Evolutionary conservation across 2,113 vertebrate genomes (phyloP), one percentile per base, ranked within the genome.

Genomic region (Dipodomys merriami): DNA sequence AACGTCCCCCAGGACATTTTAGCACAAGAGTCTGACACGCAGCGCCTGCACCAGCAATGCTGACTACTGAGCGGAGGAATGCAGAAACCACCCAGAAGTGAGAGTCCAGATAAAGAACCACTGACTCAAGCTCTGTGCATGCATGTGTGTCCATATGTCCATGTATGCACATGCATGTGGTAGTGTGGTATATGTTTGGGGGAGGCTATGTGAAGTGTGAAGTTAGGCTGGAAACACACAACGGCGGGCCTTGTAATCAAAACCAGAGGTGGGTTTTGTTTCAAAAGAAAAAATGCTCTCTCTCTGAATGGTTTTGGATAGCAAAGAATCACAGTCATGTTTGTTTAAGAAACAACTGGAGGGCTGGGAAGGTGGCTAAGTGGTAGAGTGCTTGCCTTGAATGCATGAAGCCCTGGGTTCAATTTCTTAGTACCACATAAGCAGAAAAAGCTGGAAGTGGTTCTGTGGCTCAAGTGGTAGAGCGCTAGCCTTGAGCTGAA

Each of bases 181-280:
- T 22, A 1, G 22, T 27, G 49, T 7, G 27, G 20, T 20, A 1
- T 67, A 18, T 19, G 9, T 44, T 82, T 64, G n/a, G 30, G 46
- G 85, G 67, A 77, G n/a, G 33, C 81, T 39, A 7, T 25, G 29
- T 65, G 30, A 93, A 68, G 73, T 35, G 29, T 22, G 35, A 74
- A 64, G 64, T 95, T n/a, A 89, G 46, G 27, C 69, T 77, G 83
- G 46, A 86, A 87, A 78, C n/a, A 79, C 30, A 73, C 73, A 33
- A 68, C n/a, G 57, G 33, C 88, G 29, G 49, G 39, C 30, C 67
- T 81, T 71, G 23, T 64, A 88, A 83, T 60, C 82, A 46, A 68
- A 94, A 87, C 67, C 85, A 81, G 39, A 95, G 65, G n/a, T 57
- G 9, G 29, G 33, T 67, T 86, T 91, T 79, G 83, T 80, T 88